phyloP scores from a whole-genome alignment of 2,113 vertebrate genomes.

The Aspiorhynchus laticeps region DNA sequence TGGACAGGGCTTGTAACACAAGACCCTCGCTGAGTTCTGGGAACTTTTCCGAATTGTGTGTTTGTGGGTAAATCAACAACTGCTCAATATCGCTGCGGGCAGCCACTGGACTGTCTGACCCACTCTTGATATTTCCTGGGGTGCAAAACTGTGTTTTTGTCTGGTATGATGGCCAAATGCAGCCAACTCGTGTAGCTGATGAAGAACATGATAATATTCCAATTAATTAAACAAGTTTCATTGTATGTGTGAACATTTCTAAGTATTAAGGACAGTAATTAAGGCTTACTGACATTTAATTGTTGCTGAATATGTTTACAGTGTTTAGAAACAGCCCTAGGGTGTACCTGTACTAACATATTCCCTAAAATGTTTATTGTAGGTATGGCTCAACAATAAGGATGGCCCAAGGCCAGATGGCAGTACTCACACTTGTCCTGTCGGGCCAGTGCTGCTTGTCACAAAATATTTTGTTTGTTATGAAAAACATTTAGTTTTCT shows the following conservation, averaged over 20 bases:
- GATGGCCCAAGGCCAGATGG: not conserved
- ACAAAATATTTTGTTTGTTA: not conserved
- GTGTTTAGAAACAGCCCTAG: not conserved
- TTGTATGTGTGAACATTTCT: not conserved
- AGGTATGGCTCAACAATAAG: not conserved
- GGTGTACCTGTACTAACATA: not conserved
- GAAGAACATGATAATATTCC: not conserved
- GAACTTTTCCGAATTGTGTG: conserved; percentile 36
- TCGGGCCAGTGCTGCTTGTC: not conserved
- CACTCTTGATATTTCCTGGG: conserved; percentile 18
- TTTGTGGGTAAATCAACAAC: conserved; percentile 38
- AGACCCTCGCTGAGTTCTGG: conserved; percentile 36
- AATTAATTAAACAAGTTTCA: not conserved
- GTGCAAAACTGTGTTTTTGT: conserved; percentile 6
- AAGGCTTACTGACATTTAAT: not conserved
- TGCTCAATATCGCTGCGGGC: not conserved
- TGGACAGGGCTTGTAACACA: conserved; percentile 42
- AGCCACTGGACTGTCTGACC: conserved; percentile 13
- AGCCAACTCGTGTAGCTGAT: not conserved
- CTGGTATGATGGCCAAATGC: not conserved
- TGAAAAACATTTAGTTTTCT: not conserved
- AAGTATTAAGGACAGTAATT: not conserved
- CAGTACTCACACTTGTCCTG: not conserved
- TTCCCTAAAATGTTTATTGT: not conserved
- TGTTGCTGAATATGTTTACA: not conserved